phyloP scores from a whole-genome alignment of 2,888 invertebrate genomes.

The Latheticus oryzae region DNA sequence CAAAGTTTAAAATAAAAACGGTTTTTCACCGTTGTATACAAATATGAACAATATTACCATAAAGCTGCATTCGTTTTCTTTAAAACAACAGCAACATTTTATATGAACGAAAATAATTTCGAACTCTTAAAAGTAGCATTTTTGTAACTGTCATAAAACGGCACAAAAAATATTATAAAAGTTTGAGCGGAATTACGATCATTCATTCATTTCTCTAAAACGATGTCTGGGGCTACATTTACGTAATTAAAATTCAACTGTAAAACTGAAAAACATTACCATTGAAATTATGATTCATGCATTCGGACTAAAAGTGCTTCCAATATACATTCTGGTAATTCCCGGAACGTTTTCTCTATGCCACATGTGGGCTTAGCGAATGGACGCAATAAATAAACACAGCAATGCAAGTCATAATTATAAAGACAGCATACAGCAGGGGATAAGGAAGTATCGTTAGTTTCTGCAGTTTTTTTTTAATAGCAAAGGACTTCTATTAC shows the following conservation, averaged over 20 bases:
- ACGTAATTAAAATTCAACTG: slow-evolving; percentile 32
- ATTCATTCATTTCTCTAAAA: slow-evolving; percentile 24
- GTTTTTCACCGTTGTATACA: too few relatives aligned
- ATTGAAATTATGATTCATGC: slow-evolving; percentile 33
- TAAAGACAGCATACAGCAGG: slow-evolving; percentile 19
- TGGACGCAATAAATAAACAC: slow-evolving; percentile 29
- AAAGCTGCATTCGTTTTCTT: too few relatives aligned
- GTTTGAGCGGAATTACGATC: slow-evolving; percentile 18
- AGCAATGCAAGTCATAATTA: slow-evolving; percentile 15
- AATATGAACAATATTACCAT: too few relatives aligned
- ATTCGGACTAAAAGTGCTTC: slow-evolving; percentile 1
- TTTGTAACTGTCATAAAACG: background rate
- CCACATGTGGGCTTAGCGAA: slow-evolving; percentile 30
- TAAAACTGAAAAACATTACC: slow-evolving; percentile 32
- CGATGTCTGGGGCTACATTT: slow-evolving; percentile 26
- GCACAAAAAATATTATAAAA: slow-evolving; percentile 8
- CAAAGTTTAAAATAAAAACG: too few relatives aligned
- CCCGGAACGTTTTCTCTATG: slow-evolving; percentile 25
- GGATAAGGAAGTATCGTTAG: slow-evolving; percentile 17
- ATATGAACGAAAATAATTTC: too few relatives aligned
- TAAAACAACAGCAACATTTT: too few relatives aligned
- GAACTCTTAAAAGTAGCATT: too few relatives aligned
- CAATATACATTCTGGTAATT: slow-evolving; percentile 31
- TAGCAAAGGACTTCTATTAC: background rate
- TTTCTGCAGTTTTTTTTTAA: background rate